phyloP scores from a whole-genome alignment of 2,113 vertebrate species.

The Myotis davidii region DNA sequence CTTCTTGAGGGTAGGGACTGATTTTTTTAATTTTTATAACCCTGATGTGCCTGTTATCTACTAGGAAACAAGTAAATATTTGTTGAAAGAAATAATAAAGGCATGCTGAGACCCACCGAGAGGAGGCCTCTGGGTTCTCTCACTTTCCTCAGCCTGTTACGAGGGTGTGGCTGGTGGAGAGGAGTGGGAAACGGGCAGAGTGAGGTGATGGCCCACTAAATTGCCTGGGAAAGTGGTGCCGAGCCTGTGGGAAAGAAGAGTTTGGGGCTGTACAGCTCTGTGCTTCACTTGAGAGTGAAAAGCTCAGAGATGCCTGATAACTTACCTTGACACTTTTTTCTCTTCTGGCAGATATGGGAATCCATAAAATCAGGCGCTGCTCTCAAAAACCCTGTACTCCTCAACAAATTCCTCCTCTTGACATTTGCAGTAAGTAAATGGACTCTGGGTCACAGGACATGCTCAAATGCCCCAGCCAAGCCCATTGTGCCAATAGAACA shows the following conservation, averaged over 20 bases:
- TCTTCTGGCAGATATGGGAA: constrained; percentile 92
- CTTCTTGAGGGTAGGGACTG: neutral
- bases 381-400: constrained; percentile 90
- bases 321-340: neutral
- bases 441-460: accelerated
- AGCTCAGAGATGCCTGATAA: neutral
- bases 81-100: neutral
- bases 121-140: neutral
- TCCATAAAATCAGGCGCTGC: constrained; percentile 92
- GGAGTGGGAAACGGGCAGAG: neutral
- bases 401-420: constrained; percentile 95
- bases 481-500: neutral
- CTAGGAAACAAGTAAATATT: neutral
- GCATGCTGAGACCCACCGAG: neutral
- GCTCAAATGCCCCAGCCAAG: neutral
- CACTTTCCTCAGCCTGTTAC: accelerated
- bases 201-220: neutral
- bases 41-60: neutral
- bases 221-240: neutral
- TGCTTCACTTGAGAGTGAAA: neutral
- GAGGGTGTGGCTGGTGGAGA: neutral
- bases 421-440: constrained; percentile 93
- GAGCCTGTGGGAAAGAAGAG: neutral
- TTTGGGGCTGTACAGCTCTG: neutral
- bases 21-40: neutral